Evolutionary conservation across 1,140 invertebrate species (phyloP).

Genomic region (Frieseomelitta varia): DNA sequence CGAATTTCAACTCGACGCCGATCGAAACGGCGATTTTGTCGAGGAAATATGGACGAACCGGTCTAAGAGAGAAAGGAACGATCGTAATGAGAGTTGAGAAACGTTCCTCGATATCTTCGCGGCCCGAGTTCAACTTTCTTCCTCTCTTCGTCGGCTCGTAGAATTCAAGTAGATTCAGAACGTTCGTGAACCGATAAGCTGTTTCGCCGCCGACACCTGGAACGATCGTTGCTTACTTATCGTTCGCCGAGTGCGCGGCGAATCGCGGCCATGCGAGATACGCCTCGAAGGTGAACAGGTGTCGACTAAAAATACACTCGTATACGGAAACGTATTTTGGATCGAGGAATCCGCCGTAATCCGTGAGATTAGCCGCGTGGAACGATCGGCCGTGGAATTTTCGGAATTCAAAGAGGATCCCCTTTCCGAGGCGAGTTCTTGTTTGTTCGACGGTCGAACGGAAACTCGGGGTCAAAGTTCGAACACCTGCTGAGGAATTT

Average conservation of each 20-base stretch:
- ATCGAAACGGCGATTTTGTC: not conserved
- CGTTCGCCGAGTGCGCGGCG: slow-evolving; percentile 12
- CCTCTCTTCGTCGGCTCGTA: not conserved
- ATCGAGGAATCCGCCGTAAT: too few relatives aligned
- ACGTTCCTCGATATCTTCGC: not conserved
- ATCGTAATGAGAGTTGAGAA: not conserved
- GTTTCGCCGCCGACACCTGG: slow-evolving; percentile 35
- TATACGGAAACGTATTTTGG: not conserved
- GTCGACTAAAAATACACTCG: slow-evolving; percentile 26
- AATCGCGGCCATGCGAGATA: slow-evolving; percentile 23
- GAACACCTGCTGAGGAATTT: not conserved
- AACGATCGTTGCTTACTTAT: slow-evolving; percentile 45
- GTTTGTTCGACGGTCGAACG: not conserved
- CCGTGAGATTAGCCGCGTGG: not conserved
- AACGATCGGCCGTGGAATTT: not conserved
- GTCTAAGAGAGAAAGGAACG: not conserved
- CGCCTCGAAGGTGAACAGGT: slow-evolving; percentile 45
- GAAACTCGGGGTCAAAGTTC: not conserved
- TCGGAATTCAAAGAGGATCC: not conserved
- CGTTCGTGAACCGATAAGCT: slow-evolving; percentile 34
- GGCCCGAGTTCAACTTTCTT: not conserved
- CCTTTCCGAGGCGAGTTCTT: too few relatives aligned
- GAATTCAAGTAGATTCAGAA: slow-evolving; percentile 24
- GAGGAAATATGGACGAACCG: not conserved
- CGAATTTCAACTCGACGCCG: not conserved